Conservation (phyloP, 2,113 vertebrate genomes). For the Rhinopomastus cyanomelas region DNA sequence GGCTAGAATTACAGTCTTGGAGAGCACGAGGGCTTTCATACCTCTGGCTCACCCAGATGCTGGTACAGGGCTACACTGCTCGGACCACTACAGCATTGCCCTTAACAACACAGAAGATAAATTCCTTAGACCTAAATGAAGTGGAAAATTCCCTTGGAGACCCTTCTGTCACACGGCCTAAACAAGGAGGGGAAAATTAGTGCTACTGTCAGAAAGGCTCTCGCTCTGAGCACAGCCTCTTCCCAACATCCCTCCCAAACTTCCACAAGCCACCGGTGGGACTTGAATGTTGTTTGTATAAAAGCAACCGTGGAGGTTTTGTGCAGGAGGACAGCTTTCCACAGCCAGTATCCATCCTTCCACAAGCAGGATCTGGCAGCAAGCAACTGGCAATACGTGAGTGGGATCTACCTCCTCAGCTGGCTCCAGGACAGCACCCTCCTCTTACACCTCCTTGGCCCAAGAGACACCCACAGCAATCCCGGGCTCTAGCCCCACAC, state of each 20-base stretch:
- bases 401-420: neutral
- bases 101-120: conserved; percentile 27
- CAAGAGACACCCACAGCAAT: neutral
- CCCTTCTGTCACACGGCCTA: conserved; percentile 20
- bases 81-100: conserved; percentile 14
- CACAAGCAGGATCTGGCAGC: neutral
- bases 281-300: neutral
- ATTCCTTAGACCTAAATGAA: conserved; percentile 36
- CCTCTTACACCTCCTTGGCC: neutral
- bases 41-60: conserved; percentile 10
- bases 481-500: neutral
- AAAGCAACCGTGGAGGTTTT: neutral
- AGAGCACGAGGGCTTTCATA: neutral
- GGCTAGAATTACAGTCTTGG: conserved; percentile 6
- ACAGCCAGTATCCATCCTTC: neutral
- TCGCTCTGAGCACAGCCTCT: neutral
- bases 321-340: neutral
- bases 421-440: neutral
- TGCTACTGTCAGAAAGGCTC: neutral
- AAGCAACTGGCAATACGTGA: neutral
- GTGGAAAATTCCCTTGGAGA: conserved; percentile 44
- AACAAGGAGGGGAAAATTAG: conserved; percentile 22
- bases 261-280: neutral
- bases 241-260: neutral
- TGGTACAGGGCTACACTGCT: conserved; percentile 23